phyloP scores from a whole-genome alignment of 2,888 invertebrate genomes.

The Anthophora plumipes region DNA sequence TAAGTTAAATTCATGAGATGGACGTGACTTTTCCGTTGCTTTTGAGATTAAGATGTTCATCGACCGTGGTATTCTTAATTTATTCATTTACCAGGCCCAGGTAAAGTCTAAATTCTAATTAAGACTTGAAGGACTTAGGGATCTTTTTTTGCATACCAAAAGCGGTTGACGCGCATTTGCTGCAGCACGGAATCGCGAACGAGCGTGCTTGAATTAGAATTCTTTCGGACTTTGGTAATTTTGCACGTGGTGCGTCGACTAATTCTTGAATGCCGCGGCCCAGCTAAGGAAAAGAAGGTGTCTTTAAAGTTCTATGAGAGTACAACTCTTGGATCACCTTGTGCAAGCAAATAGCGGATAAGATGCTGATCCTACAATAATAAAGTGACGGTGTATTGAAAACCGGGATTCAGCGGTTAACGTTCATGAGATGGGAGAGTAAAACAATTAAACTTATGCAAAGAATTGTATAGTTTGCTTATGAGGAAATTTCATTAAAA shows the following conservation, averaged over 20 bases:
- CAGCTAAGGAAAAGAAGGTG: not conserved
- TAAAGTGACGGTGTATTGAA: not conserved
- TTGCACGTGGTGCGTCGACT: conserved; percentile 14
- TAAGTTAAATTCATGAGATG: not conserved
- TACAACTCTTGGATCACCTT: not conserved
- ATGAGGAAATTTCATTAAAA: not conserved
- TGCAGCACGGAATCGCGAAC: not conserved
- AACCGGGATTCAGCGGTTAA: not conserved
- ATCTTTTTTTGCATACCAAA: conserved; percentile 13
- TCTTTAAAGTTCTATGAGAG: conserved; percentile 17
- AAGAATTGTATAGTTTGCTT: not conserved
- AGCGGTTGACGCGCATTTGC: not conserved
- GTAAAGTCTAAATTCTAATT: conserved; percentile 25
- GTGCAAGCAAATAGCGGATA: not conserved
- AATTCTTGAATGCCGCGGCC: not conserved
- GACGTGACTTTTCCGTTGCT: not conserved
- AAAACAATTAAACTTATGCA: not conserved
- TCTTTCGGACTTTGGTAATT: conserved; percentile 24
- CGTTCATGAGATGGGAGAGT: not conserved
- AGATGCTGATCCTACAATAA: not conserved
- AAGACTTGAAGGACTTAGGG: conserved; percentile 18
- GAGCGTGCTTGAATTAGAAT: conserved; percentile 10
- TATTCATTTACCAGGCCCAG: conserved; percentile 20
- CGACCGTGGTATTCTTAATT: conserved; percentile 3
- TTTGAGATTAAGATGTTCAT: not conserved